Evolutionary conservation across 2,888 invertebrate species (phyloP), one percentile per base, ranked within the genome.

Genomic region (Anthophora plumipes): DNA sequence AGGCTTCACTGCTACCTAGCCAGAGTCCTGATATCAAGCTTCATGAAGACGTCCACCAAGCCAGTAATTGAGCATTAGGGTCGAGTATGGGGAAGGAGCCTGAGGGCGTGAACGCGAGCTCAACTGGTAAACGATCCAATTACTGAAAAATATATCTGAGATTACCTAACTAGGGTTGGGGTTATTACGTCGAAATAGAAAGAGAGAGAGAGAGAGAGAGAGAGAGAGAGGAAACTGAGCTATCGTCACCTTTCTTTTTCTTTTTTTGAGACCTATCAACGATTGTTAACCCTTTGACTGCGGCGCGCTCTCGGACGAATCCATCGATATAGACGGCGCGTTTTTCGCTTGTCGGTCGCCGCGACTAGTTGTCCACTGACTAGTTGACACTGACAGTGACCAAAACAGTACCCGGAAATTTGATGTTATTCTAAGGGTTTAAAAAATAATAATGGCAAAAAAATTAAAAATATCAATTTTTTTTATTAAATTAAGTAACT

Each of bases 51-150:
- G 70, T 78, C 78, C 82, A 77, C 68, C 66, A 66, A n/a, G 76
- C 61, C 78, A 46, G 79, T 86, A 86, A 86, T 86, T 83, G 86
- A 82, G 71, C 80, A 86, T 86, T 86, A 84, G 66, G 80, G 82
- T 76, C 76, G 82, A 82, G 72, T 4, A 31, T 31, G 31, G 74
- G 48, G 48, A 74, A 71, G 67, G 72, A 3, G 20, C 55, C 70
- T 66, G 55, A 22, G 59, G 77, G 77, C 61, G 77, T 50, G 73
- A 77, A 75, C 77, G 80, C 70, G 46, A 57, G 50, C 69, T 77
- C 77, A 68, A 71, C 41, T 80, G 75, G 66, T 81, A 84, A 86
- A 86, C 77, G 84, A 86, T 77, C 86, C 84, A 84, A 86, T 86
- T 86, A 86, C 80, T 72, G 79, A 84, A 86, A 86, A 86, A 86